These are phyloP conservation scores for Lanistes nyassanus DNA, from an alignment of 1,140 invertebrate species.

Conservation along the genomic window DNA sequence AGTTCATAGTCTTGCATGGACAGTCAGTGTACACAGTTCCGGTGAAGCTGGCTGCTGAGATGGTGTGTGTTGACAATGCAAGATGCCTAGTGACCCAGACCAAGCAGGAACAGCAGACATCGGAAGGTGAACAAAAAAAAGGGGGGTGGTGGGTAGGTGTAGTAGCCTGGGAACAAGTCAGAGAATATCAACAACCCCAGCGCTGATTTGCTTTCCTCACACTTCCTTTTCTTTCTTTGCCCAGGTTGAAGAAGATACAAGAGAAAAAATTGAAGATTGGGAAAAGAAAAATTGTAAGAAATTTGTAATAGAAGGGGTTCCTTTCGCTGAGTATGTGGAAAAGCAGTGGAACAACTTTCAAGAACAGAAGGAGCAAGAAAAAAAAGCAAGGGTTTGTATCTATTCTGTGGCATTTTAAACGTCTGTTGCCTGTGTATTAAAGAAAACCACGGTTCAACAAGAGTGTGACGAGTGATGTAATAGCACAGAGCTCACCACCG, in stretches of 20 bases:
- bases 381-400: conserved; percentile 59
- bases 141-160: not conserved
- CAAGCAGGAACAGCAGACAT: too few species aligned
- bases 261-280: conserved; percentile 58
- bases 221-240: conserved; percentile 18
- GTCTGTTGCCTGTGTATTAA: too few species aligned
- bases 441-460: too few species aligned
- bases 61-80: not conserved
- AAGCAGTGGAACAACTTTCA: conserved; percentile 62
- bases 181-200: too few species aligned
- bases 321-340: conserved; percentile 60
- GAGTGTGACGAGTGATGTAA: too few species aligned
- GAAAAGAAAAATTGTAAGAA: conserved; percentile 54
- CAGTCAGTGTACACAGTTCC: not conserved
- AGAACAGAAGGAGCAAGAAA: conserved; percentile 64
- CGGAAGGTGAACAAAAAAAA: not conserved
- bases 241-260: conserved; percentile 67
- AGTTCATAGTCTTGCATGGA: too few species aligned
- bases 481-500: too few species aligned
- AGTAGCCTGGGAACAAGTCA: too few species aligned
- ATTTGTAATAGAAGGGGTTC: conserved; percentile 63
- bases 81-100: not conserved
- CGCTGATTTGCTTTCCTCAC: too few species aligned
- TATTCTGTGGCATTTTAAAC: too few species aligned
- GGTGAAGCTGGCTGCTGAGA: not conserved